Percentiles rank a stretch among this genome's conserved stretches.
Evolutionary conservation across 2,888 invertebrate species (phyloP).

Genomic region (Fragum whitleyi): DNA sequence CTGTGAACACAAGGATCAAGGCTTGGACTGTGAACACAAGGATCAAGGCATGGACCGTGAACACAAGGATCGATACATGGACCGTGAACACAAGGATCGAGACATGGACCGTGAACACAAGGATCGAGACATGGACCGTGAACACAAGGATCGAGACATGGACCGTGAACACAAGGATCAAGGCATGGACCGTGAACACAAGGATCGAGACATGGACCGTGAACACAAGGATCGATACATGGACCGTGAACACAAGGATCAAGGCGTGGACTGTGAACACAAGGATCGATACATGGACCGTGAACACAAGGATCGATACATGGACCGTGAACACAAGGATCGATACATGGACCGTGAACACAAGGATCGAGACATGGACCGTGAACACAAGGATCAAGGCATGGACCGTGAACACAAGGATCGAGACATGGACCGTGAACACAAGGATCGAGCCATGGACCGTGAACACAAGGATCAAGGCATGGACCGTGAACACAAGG

Average conservation of each 20-base stretch:
- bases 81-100: neutral
- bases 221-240: neutral
- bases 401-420: neutral
- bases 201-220: neutral
- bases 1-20: neutral
- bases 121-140: neutral
- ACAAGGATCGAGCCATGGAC: neutral
- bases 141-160: neutral
- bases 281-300: neutral
- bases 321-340: neutral
- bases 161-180: neutral
- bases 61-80: neutral
- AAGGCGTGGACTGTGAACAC: neutral
- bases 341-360: neutral
- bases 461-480: neutral
- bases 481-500: too few relatives aligned
- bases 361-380: neutral
- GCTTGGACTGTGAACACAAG: neutral
- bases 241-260: neutral
- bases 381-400: neutral
- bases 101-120: neutral
- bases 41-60: neutral
- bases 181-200: neutral
- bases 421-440: neutral
- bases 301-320: neutral